phyloP scores from a whole-genome alignment of 2,113 vertebrate species.

The Leptodactylus fuscus region DNA sequence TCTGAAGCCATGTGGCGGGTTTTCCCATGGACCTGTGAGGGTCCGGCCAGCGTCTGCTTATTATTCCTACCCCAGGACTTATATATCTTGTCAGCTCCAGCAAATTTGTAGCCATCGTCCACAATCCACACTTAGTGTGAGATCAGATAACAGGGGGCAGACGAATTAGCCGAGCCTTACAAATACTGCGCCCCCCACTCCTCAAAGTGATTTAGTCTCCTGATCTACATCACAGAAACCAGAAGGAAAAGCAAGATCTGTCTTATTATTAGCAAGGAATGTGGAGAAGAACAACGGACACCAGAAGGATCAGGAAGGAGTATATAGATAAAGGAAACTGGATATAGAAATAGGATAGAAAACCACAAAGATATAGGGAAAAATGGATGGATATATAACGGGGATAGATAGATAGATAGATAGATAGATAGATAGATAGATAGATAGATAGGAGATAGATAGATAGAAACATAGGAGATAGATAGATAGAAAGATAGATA shows the following conservation, averaged over 20 bases:
- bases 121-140: constrained; percentile 62
- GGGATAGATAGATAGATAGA: too few relatives aligned
- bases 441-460: too few relatives aligned
- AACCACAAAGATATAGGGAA: too few relatives aligned
- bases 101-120: constrained; percentile 60
- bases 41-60: constrained; percentile 68
- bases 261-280: neutral
- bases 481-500: too few relatives aligned
- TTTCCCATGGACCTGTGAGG: constrained; percentile 54
- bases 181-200: constrained; percentile 56
- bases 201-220: constrained; percentile 63
- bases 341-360: too few relatives aligned
- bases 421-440: too few relatives aligned
- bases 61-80: constrained; percentile 64
- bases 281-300: neutral
- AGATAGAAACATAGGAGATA: too few relatives aligned
- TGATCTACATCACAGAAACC: neutral
- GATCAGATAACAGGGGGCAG: constrained; percentile 67
- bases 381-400: too few relatives aligned
- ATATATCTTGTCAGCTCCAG: constrained; percentile 61
- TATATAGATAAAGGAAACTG: too few relatives aligned
- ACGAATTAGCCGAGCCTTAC: constrained; percentile 63
- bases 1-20: too few relatives aligned
- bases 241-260: neutral
- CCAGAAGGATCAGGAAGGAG: too few relatives aligned